Evolutionary conservation across 2,113 vertebrate genomes (phyloP).

Genomic region (Xiphias gladius): DNA sequence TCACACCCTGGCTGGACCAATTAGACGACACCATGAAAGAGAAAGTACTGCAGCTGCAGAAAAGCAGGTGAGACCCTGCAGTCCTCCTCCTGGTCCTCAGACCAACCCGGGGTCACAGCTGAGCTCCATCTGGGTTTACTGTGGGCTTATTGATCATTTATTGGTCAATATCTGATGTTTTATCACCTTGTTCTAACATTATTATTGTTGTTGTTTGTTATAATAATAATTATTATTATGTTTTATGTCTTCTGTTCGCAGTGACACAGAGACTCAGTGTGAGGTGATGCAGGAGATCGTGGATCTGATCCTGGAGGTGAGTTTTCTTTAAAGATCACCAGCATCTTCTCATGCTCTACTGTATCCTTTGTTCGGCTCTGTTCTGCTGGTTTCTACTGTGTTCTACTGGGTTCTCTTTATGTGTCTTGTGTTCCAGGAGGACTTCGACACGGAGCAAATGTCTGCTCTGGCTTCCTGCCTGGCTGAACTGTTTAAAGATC

Average conservation of each 20-base stretch:
- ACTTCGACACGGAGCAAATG: constrained; percentile 96
- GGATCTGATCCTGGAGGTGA: constrained; percentile 96
- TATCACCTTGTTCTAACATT: too few relatives aligned
- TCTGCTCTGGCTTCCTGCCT: constrained; percentile 93
- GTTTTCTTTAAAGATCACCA: constrained; percentile 20
- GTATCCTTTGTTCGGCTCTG: not conserved
- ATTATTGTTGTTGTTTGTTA: too few relatives aligned
- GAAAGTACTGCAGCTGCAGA: constrained; percentile 95
- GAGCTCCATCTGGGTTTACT: not conserved
- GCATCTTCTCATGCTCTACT: not conserved
- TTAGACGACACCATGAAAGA: constrained; percentile 94
- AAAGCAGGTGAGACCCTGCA: constrained; percentile 87
- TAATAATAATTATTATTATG: too few relatives aligned
- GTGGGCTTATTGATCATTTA: not conserved
- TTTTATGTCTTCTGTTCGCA: constrained; percentile 38
- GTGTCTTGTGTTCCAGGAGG: constrained; percentile 85
- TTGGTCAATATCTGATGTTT: not conserved
- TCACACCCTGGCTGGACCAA: constrained; percentile 95
- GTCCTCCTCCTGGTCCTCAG: constrained; percentile 3
- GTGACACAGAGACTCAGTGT: constrained; percentile 95
- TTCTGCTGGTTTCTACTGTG: rapidly evolving
- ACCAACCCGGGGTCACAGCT: not conserved
- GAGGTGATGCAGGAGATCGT: constrained; percentile 99
- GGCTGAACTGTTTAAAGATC: constrained; percentile 94
- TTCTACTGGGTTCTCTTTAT: not conserved